Percentiles rank a stretch among this genome's conserved stretches.
These are phyloP conservation scores for Drosophila takahashii DNA, from an alignment of 1,140 invertebrate genomes.

Conservation along the genomic window DNA sequence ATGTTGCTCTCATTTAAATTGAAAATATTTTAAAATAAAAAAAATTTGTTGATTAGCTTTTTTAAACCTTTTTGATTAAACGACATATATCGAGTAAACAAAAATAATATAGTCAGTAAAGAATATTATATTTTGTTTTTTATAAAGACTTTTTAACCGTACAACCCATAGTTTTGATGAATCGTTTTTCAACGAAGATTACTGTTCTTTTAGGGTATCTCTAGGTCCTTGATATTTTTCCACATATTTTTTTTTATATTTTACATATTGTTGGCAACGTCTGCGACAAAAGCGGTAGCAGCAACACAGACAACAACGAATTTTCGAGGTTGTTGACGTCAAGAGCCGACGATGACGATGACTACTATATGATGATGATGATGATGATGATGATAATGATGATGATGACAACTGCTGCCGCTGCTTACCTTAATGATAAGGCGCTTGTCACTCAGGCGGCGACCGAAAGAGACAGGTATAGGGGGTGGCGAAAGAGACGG, in stretches of 20 bases:
- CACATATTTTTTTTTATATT: conserved; percentile 8
- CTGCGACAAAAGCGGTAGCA: conserved; percentile 66
- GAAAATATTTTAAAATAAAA: not conserved
- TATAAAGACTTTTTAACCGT: too few species aligned
- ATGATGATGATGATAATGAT: conserved; percentile 57
- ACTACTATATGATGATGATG: conserved; percentile 30
- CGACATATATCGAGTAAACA: too few species aligned
- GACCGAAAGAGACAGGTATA: conserved; percentile 26
- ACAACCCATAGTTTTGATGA: too few species aligned
- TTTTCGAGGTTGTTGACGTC: conserved; percentile 79
- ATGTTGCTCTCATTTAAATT: not conserved
- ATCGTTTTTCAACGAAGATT: too few species aligned
- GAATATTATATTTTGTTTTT: too few species aligned
- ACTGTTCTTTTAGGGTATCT: not conserved
- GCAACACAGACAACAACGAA: conserved; percentile 54
- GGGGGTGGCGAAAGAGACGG: not conserved
- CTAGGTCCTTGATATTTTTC: not conserved
- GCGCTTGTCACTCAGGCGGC: conserved; percentile 77
- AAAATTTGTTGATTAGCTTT: too few species aligned
- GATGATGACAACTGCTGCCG: conserved; percentile 69
- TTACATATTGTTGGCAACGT: conserved; percentile 55
- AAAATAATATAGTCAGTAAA: too few species aligned
- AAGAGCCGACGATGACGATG: conserved; percentile 17
- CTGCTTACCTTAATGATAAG: conserved; percentile 82
- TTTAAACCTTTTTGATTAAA: too few species aligned